Evolutionary conservation across 2,888 invertebrate genomes (phyloP), one percentile per base, ranked within the genome.

Genomic region (Drosophila robusta): DNA sequence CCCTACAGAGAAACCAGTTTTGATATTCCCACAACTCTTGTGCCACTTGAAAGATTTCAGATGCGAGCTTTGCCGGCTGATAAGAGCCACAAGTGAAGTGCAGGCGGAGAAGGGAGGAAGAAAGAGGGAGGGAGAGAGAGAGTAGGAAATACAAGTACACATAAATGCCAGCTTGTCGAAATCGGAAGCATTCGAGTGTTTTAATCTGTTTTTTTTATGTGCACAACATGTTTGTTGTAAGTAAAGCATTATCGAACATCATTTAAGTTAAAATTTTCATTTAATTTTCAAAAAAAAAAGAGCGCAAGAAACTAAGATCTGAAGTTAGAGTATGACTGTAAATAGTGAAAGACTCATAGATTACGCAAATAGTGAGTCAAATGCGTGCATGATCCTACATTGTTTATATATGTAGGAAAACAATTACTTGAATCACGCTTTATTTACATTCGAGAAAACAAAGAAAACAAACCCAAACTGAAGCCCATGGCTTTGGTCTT

Each of bases 1-100:
- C 87, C 81, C 87, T 83, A 77, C 69, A 86, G 84, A 72, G 72
- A 72, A 81, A 81, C 84, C 84, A 77, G 81, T 81, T 81, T 71
- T 51, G 26, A 72, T 75, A 72, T 75, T 77, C 75, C 75, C 77
- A 75, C 75, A 75, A 60, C 73, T 72, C 73, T 68, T 77, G 73
- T 64, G 51, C 73, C 75, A 73, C 75, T 77, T 75, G 77, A 75
- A 56, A 56, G 45, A 73, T 57, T 77, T 77, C 56, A 49, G 68
- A 64, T 60, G 51, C 45, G 34, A 45, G 46, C 46, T 55, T 57
- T 52, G 47, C 58, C 42, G 55, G 38, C 52, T 60, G 75, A 75
- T 75, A 75, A 75, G 45, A 16, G 45, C 18, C 50, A 9, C 34
- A 65, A 42, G 22, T 34, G 18, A 12, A 12, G 29, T 16, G 29